Conservation (phyloP, 1,140 invertebrate species). For the Trialeurodes vaporariorum region DNA sequence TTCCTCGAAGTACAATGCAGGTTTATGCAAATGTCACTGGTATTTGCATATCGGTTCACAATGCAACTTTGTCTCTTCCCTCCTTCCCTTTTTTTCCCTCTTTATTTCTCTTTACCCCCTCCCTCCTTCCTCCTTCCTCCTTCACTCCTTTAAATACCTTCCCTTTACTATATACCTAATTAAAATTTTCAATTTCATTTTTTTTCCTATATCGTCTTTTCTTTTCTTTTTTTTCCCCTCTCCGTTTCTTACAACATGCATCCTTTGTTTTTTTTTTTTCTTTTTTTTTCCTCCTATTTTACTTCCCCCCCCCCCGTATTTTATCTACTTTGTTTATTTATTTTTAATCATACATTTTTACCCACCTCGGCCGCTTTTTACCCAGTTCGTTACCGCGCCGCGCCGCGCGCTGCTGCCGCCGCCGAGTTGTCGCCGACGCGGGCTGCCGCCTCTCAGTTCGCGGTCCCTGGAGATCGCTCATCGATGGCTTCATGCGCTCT, state of each 20-base stretch:
- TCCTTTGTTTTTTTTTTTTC: neutral
- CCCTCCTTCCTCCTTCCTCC: neutral
- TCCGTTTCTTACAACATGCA: neutral
- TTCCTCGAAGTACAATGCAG: neutral
- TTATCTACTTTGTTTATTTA: neutral
- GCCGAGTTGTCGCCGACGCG: too few relatives aligned
- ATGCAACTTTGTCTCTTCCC: conserved; percentile 8
- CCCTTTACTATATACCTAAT: neutral
- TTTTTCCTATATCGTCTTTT: neutral
- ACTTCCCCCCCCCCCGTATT: neutral
- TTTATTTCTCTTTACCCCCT: too few relatives aligned
- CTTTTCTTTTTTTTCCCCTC: neutral
- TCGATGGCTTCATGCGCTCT: too few relatives aligned
- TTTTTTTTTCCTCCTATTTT: neutral
- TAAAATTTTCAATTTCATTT: conserved; percentile 1
- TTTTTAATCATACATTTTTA: neutral
- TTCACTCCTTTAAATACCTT: neutral
- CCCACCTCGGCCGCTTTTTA: too few relatives aligned
- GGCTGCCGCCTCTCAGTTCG: too few relatives aligned
- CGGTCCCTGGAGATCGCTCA: too few relatives aligned
- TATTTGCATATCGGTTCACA: neutral
- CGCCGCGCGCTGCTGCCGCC: too few relatives aligned
- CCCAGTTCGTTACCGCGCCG: too few relatives aligned
- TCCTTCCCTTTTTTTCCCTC: neutral
- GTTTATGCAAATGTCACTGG: neutral